Percentiles rank a stretch among this genome's conserved stretches.
Evolutionary conservation across 2,113 vertebrate species (phyloP).

Genomic region (Bambusicola thoracicus): DNA sequence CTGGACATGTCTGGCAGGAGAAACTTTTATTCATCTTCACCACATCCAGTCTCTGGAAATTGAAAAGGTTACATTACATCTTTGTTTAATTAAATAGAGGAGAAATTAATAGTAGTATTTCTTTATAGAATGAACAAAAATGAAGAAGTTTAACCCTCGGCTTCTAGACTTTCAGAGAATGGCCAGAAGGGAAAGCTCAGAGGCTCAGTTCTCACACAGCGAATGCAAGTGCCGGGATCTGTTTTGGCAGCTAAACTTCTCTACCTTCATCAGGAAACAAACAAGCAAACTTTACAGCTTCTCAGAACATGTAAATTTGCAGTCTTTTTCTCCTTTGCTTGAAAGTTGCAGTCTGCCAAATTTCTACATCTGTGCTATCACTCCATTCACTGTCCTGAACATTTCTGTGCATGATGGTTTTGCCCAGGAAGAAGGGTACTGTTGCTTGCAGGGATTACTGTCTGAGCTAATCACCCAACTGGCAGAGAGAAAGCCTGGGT

Average conservation of each 20-base stretch:
- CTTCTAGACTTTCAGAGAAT: neutral
- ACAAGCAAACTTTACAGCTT: neutral
- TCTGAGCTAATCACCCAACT: fast-evolving
- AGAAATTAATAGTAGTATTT: neutral
- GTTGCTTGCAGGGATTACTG: fast-evolving
- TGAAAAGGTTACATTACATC: fast-evolving
- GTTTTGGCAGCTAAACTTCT: neutral
- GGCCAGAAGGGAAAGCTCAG: neutral
- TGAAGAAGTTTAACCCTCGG: neutral
- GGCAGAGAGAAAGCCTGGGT: neutral
- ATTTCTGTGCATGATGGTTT: fast-evolving
- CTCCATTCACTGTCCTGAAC: neutral
- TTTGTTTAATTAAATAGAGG: neutral
- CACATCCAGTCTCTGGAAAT: neutral
- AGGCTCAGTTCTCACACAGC: neutral
- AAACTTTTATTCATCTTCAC: neutral
- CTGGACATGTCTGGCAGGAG: neutral
- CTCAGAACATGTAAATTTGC: neutral
- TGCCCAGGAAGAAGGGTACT: neutral
- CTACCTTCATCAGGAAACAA: neutral
- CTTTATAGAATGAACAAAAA: neutral
- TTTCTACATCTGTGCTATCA: neutral
- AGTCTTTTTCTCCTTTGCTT: neutral
- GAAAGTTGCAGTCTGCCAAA: neutral
- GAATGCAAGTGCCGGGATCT: neutral